Percentiles rank a stretch among this genome's conserved stretches.
These are phyloP conservation scores for Plodia interpunctella DNA, from an alignment of 1,140 invertebrate species.

Conservation along the genomic window DNA sequence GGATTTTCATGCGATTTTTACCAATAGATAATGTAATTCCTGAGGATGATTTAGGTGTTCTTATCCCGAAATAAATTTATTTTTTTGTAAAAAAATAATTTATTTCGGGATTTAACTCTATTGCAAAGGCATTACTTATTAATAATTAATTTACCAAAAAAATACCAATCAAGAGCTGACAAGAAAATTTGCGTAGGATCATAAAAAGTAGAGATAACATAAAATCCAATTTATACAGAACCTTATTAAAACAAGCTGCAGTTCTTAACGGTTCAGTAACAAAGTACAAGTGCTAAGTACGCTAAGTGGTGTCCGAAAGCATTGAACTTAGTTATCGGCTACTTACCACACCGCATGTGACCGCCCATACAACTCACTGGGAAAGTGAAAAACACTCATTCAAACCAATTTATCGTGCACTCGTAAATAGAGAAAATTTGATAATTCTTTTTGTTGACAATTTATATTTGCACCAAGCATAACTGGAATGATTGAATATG, in stretches of 20 bases:
- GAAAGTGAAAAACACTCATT: not conserved
- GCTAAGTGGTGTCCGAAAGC: conserved; percentile 19
- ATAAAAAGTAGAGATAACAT: not conserved
- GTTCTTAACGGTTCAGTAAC: not conserved
- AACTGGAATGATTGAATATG: too few species aligned
- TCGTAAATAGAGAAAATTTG: not conserved
- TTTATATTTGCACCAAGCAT: not conserved
- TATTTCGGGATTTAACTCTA: too few species aligned
- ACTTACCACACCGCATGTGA: not conserved
- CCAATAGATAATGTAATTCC: too few species aligned
- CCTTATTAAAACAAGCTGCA: not conserved
- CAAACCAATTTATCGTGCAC: not conserved
- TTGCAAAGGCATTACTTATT: too few species aligned
- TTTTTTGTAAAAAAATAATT: too few species aligned
- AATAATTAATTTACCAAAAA: too few species aligned
- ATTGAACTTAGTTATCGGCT: not conserved
- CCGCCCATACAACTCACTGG: not conserved
- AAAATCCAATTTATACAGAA: not conserved
- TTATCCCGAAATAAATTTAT: too few species aligned
- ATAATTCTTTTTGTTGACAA: not conserved
- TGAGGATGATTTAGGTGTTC: too few species aligned
- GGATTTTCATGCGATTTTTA: too few species aligned
- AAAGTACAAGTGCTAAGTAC: conserved; percentile 23
- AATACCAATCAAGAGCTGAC: too few species aligned
- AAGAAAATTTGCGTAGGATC: too few species aligned